Evolutionary conservation across 1,140 invertebrate genomes (phyloP), one percentile per base, ranked within the genome.

Genomic region (Akabosia matsudoensis): DNA sequence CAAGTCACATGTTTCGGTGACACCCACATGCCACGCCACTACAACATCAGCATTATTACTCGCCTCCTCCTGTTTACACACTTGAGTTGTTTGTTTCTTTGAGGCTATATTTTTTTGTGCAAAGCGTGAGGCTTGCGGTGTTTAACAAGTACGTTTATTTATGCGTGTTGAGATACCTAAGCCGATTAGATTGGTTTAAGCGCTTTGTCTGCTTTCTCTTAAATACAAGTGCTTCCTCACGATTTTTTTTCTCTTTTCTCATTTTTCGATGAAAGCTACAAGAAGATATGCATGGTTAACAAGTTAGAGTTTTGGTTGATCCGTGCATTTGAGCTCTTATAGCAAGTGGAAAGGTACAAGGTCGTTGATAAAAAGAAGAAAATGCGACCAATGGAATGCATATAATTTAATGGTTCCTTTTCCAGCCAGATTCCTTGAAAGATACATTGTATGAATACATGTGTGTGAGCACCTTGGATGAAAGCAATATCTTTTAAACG

Each of bases 371-470:
- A 45, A 18, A 45, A 10, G 37, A 18, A 45, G 37, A 45, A 45
- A 45, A 18, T 45, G 37, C 37, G 18, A 18, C 18, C 37, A 56
- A 56, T 56, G 54, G 54, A 56, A 56, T 56, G 54, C 24, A 56
- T 22, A 56, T 56, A 56, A 56, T 56, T 56, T 56, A 56, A 56
- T 56, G 54, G 54, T 22, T 56, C 54, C 54, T 56, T 56, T 56
- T 56, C 54, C 37, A 45, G 37, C 7, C 7, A 45, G 7, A 45
- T 45, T 45, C 18, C 37, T 10, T 45, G n/a, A n/a, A n/a, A 10
- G 37, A 45, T 45, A 45, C 37, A 10, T 7, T 45, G 18, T 18
- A 45, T 10, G 37, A 7, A 45, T 45, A 7, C 18, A 45, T 45
- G 37, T 18, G 18, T 45, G 18, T 18, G 18, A 45, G 37, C 7